Percentiles rank a stretch among this genome's conserved stretches.
Conservation (phyloP, 1,140 invertebrate species). For the Scaptomyza graminum region DNA sequence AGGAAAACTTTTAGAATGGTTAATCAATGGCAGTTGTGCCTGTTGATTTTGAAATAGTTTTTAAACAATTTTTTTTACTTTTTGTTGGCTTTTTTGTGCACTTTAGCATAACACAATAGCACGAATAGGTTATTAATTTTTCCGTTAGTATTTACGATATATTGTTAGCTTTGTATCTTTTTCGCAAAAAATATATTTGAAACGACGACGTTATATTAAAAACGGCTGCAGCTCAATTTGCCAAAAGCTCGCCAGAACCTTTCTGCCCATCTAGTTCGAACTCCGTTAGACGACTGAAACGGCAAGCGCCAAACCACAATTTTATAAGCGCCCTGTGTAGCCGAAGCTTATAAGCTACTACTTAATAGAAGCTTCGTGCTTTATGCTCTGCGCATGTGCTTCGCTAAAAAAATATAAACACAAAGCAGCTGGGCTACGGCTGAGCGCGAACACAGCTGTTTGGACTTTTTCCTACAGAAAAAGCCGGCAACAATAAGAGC, state of each 20-base stretch:
- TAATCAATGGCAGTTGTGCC: constrained; percentile 28
- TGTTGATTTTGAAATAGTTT: constrained; percentile 38
- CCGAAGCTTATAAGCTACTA: constrained; percentile 57
- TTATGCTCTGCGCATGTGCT: constrained; percentile 57
- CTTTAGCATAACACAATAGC: constrained; percentile 16
- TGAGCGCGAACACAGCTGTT: constrained; percentile 63
- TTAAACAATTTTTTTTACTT: constrained; percentile 25
- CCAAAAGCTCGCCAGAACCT: constrained; percentile 60
- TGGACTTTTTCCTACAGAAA: constrained; percentile 40
- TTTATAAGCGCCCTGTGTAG: constrained; percentile 60
- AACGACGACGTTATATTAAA: constrained; percentile 12
- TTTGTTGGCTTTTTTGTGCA: constrained; percentile 20
- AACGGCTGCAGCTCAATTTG: constrained; percentile 37
- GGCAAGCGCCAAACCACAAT: constrained; percentile 53
- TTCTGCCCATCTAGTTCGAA: constrained; percentile 61
- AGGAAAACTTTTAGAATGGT: constrained; percentile 49
- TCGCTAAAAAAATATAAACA: constrained; percentile 71
- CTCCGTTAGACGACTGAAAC: constrained; percentile 78
- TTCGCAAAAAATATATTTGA: constrained; percentile 19
- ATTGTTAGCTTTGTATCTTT: constrained; percentile 10
- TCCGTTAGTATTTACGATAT: constrained; percentile 48
- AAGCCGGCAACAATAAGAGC: constrained; percentile 75
- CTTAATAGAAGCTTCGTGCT: constrained; percentile 50
- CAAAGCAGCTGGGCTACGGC: constrained; percentile 66
- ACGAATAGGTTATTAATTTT: constrained; percentile 20